Evolutionary conservation across 1,140 invertebrate species (phyloP).

Genomic region (Ruditapes philippinarum): DNA sequence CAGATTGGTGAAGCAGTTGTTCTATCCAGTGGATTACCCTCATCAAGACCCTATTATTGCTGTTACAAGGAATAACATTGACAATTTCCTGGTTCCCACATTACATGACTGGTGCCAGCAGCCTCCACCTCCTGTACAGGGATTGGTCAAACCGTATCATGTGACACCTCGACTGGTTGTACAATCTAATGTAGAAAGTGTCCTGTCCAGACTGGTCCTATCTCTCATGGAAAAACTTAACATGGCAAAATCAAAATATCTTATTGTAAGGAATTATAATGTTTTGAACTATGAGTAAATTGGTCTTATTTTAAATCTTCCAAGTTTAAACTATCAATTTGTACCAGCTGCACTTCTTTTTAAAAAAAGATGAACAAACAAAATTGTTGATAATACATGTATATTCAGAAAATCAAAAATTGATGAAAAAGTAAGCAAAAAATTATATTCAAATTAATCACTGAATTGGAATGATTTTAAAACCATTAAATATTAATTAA

Average conservation of each 20-base stretch:
- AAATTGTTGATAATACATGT: too few relatives aligned
- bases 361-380: too few relatives aligned
- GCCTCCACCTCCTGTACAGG: slow-evolving; percentile 83
- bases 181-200: slow-evolving; percentile 79
- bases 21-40: slow-evolving; percentile 85
- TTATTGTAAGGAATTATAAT: slow-evolving; percentile 85
- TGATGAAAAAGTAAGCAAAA: too few relatives aligned
- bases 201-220: slow-evolving; percentile 88
- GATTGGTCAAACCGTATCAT: slow-evolving; percentile 85
- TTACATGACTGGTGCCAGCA: slow-evolving; percentile 79
- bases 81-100: slow-evolving; percentile 81
- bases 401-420: too few relatives aligned
- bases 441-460: too few relatives aligned
- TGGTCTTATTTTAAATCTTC: too few relatives aligned
- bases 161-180: slow-evolving; percentile 84
- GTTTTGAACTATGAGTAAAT: too few relatives aligned
- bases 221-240: slow-evolving; percentile 87
- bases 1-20: slow-evolving; percentile 85
- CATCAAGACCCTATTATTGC: slow-evolving; percentile 86
- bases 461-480: too few relatives aligned
- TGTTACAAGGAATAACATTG: slow-evolving; percentile 81
- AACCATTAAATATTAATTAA: too few relatives aligned
- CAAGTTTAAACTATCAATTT: too few relatives aligned
- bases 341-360: too few relatives aligned
- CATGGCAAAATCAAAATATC: slow-evolving; percentile 89